phyloP scores from a whole-genome alignment of 2,888 invertebrate species.

The Salpingus planirostris region DNA sequence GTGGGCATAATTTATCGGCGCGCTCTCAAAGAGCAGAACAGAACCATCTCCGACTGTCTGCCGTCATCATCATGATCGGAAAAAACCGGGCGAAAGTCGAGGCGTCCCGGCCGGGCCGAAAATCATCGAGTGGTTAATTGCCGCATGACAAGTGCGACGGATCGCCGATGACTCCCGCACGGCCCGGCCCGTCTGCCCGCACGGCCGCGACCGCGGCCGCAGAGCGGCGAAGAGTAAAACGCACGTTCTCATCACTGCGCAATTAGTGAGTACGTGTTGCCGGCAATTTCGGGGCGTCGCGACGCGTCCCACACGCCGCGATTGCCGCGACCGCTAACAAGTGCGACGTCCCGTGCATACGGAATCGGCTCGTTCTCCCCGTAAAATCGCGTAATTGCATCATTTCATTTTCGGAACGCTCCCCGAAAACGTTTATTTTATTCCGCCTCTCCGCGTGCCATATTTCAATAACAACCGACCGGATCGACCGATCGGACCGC shows the following conservation, averaged over 20 bases:
- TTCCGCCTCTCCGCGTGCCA: conserved; percentile 11
- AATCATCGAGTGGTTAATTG: conserved; percentile 10
- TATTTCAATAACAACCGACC: conserved; percentile 11
- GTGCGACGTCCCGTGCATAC: conserved; percentile 38
- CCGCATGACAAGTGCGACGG: conserved; percentile 20
- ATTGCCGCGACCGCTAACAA: conserved; percentile 37
- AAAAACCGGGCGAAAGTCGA: not conserved
- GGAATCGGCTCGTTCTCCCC: conserved; percentile 34
- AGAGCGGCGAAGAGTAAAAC: conserved; percentile 38
- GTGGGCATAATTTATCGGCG: conserved; percentile 27
- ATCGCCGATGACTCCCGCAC: conserved; percentile 35
- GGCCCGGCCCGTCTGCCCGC: too few relatives aligned
- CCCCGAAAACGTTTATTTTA: conserved; percentile 15
- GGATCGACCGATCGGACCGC: conserved; percentile 7
- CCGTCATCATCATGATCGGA: not conserved
- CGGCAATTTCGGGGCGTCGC: conserved; percentile 31
- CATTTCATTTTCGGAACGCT: conserved; percentile 29
- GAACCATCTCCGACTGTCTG: not conserved
- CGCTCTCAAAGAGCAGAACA: conserved; percentile 18
- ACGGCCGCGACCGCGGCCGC: too few relatives aligned
- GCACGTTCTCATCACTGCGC: conserved; percentile 41
- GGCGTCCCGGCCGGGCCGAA: not conserved
- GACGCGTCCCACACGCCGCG: conserved; percentile 22
- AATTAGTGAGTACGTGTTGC: conserved; percentile 41
- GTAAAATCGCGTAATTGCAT: conserved; percentile 39